Evolutionary conservation across 2,888 invertebrate genomes (phyloP), one percentile per base, ranked within the genome.

Genomic region (Meandrusa payeni): DNA sequence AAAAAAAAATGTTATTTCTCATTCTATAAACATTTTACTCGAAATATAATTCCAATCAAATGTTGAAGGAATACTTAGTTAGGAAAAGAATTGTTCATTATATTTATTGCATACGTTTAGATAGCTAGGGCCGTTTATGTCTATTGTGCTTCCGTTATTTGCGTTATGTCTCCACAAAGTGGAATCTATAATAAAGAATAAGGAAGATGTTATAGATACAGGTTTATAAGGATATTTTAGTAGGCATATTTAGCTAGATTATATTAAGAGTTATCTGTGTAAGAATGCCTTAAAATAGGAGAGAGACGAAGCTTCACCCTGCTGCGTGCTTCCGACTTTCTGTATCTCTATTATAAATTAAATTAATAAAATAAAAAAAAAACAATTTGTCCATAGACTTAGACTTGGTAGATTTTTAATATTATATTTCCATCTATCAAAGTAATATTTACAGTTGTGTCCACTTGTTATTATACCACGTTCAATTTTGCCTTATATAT

Each of bases 401-500:
- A 15, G n/a, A n/a, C n/a, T 28, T 7, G 9, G 19, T 32, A 40
- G 2, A 27, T 15, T 28, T 41, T 36, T 6, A 34, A 34, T 34
- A 13, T 20, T 20, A 19, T 26, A 31, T 32, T 32, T 26, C 22
- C 9, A 5, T 28, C 27, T 34, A 20, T 17, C 36, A n/a, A n/a
- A n/a, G n/a, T n/a, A n/a, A n/a, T n/a, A 11, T 28, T 23, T 27
- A 37, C 24, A 41, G 26, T 1, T 20, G 6, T 33, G 31, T 44
- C 32, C 37, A 32, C 22, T 33, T 22, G 32, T 39, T 45, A 44
- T 15, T 13, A 7, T 19, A 19, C 11, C 17, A 24, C 15, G 10
- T 34, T 23, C 11, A 24, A 45, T 34, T 32, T 38, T 44, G 38
- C 44, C 44, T 44, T 44, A 38, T 44, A 38, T 22, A n/a, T n/a